These are phyloP conservation scores for Xenus cinereus DNA, from an alignment of 2,113 vertebrate species.

Conservation along the genomic window DNA sequence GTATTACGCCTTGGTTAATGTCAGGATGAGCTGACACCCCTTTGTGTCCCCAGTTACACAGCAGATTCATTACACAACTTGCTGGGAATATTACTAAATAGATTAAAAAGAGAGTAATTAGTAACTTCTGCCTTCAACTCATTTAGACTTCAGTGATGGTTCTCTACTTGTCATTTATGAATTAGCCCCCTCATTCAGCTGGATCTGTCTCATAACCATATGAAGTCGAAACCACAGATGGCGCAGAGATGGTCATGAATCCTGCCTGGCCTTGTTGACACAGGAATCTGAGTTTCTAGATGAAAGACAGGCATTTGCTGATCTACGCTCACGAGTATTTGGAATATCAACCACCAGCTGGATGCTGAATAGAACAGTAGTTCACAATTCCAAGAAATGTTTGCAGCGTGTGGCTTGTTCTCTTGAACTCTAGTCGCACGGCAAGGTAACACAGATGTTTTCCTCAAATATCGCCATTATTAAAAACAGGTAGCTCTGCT, in stretches of 20 bases:
- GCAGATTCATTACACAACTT: not conserved
- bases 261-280: not conserved
- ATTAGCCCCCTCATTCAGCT: not conserved
- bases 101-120: not conserved
- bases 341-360: not conserved
- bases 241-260: not conserved
- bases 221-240: not conserved
- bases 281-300: conserved; percentile 25
- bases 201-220: not conserved
- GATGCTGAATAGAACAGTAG: conserved; percentile 33
- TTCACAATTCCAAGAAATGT: conserved; percentile 18
- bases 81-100: not conserved
- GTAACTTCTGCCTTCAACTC: not conserved
- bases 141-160: not conserved
- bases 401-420: conserved; percentile 11
- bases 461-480: conserved; percentile 6
- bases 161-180: not conserved
- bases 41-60: not conserved
- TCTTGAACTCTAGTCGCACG: not conserved
- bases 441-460: conserved; percentile 13
- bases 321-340: not conserved
- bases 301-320: conserved; percentile 29
- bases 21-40: not conserved
- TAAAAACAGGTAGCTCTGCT: conserved; percentile 44
- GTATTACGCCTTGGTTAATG: not conserved